A percentile compares a stretch with the other conserved stretches of the same genome.
Evolutionary conservation across 2,113 vertebrate genomes (phyloP).

Genomic region (Laterallus jamaicensis): DNA sequence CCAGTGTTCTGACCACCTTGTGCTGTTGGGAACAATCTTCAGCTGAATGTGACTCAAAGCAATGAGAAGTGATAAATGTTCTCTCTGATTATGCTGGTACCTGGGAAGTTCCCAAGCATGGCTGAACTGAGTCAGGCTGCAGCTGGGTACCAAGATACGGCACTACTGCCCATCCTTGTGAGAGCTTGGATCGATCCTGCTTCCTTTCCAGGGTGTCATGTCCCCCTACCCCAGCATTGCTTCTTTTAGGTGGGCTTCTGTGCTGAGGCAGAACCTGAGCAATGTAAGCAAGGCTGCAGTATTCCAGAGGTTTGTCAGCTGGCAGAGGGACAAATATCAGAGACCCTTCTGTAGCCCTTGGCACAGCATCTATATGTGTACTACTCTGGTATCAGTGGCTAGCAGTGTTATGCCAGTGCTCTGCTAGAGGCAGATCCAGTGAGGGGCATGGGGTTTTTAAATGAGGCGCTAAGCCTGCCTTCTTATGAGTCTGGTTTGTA

Average conservation of each 20-base stretch:
- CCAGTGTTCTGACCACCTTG: not conserved
- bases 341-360: not conserved
- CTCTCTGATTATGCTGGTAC: not conserved
- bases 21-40: not conserved
- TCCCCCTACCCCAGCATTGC: accelerated
- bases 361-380: accelerated
- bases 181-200: not conserved
- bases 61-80: not conserved
- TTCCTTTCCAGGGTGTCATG: not conserved
- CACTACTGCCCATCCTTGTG: not conserved
- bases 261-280: not conserved
- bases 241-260: not conserved
- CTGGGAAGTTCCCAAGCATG: not conserved
- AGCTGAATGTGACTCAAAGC: not conserved
- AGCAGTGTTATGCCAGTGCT: not conserved
- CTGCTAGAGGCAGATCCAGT: not conserved
- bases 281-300: not conserved
- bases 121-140: not conserved
- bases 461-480: not conserved
- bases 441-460: not conserved
- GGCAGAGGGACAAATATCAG: not conserved
- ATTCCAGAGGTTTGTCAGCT: not conserved
- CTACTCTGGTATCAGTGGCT: not conserved
- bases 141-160: not conserved
- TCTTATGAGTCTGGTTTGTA: not conserved